These are phyloP conservation scores for Zootermopsis nevadensis DNA, from an alignment of 2,888 invertebrate species.

Conservation along the genomic window DNA sequence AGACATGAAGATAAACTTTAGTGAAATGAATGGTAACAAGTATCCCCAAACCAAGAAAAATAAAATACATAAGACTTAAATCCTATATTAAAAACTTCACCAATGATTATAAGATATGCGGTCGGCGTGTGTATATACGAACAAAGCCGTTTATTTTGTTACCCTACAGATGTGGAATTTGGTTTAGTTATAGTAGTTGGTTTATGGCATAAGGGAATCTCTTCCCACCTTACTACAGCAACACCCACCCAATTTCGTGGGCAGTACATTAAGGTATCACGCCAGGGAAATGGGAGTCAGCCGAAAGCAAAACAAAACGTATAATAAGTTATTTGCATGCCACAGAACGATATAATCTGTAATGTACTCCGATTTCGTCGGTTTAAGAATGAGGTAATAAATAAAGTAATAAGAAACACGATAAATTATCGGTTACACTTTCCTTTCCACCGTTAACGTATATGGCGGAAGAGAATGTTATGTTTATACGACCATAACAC, in stretches of 20 bases:
- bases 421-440: background rate
- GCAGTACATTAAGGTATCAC: slow-evolving; percentile 9
- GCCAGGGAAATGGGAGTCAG: slow-evolving; percentile 8
- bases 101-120: too few species aligned
- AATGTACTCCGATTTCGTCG: background rate
- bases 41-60: too few species aligned
- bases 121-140: too few species aligned
- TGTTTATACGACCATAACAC: too few species aligned
- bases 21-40: too few species aligned
- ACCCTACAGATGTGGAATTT: background rate
- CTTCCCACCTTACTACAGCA: background rate
- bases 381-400: slow-evolving; percentile 14
- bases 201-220: too few species aligned
- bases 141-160: too few species aligned
- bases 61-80: too few species aligned
- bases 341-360: slow-evolving; percentile 11
- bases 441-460: background rate
- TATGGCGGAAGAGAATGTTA: too few species aligned
- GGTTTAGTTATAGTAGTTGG: background rate
- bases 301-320: slow-evolving; percentile 12
- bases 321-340: slow-evolving; percentile 17
- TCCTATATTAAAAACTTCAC: too few species aligned
- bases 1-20: too few species aligned
- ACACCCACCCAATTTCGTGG: background rate
- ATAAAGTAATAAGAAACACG: slow-evolving; percentile 5